phyloP scores from a whole-genome alignment of 2,888 invertebrate genomes.

The Drosophila prostipennis region DNA sequence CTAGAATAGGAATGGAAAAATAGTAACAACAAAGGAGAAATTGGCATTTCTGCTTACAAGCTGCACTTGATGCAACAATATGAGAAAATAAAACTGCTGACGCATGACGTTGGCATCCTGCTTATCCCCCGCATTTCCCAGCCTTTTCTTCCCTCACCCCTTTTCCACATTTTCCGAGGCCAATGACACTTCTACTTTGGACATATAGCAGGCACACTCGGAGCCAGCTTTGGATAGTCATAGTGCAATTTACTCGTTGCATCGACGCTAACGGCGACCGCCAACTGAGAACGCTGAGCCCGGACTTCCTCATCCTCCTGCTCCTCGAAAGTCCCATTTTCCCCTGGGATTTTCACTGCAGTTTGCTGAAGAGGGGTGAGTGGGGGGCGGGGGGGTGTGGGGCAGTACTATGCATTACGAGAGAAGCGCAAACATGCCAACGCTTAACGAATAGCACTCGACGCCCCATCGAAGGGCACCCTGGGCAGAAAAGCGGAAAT shows the following conservation, averaged over 20 bases:
- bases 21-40: constrained; percentile 30
- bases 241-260: constrained; percentile 53
- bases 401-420: constrained; percentile 38
- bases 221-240: constrained; percentile 37
- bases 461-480: constrained; percentile 15
- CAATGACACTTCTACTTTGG: constrained; percentile 64
- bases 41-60: constrained; percentile 43
- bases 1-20: constrained; percentile 7
- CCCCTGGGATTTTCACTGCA: constrained; percentile 18
- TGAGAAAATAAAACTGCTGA: constrained; percentile 62
- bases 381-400: neutral
- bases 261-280: constrained; percentile 45
- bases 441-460: constrained; percentile 54
- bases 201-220: constrained; percentile 21
- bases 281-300: constrained; percentile 35
- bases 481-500: constrained; percentile 23
- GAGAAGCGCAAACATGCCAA: constrained; percentile 60
- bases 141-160: neutral
- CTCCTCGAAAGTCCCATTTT: neutral
- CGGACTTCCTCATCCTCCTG: constrained; percentile 3
- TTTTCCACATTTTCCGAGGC: constrained; percentile 47
- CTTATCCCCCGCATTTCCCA: constrained; percentile 16
- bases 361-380: neutral
- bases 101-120: constrained; percentile 58
- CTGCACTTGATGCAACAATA: constrained; percentile 46